Conservation (phyloP, 1,140 invertebrate species). For the Eupeodes corollae region DNA sequence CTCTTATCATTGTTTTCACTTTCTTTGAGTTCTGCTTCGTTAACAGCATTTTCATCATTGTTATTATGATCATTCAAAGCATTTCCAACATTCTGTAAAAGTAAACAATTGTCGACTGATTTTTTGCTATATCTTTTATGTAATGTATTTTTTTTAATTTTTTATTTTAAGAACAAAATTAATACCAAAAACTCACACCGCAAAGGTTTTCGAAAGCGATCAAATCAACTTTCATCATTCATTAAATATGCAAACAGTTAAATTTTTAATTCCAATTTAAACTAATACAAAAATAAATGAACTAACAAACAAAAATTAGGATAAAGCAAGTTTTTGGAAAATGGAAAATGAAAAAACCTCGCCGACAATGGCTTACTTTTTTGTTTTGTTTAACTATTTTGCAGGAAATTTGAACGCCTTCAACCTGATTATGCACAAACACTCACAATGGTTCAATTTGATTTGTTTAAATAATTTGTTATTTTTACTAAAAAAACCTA, state of each 20-base stretch:
- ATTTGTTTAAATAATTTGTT: constrained; percentile 3
- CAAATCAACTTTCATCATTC: not conserved
- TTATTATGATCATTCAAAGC: not conserved
- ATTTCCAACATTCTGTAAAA: constrained; percentile 34
- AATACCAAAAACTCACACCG: not conserved
- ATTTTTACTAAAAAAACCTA: not conserved
- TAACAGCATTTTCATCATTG: not conserved
- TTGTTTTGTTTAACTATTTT: not conserved
- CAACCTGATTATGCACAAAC: too few relatives aligned
- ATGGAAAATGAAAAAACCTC: constrained; percentile 12
- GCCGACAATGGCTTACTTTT: constrained; percentile 37
- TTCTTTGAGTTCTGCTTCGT: constrained; percentile 6
- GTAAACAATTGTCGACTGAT: constrained; percentile 39
- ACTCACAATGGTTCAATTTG: not conserved
- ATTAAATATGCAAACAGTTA: constrained; percentile 1
- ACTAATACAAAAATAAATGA: not conserved
- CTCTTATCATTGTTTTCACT: constrained; percentile 13
- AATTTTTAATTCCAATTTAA: too few relatives aligned
- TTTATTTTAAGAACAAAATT: not conserved
- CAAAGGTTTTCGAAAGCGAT: too few relatives aligned
- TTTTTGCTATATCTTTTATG: constrained; percentile 16
- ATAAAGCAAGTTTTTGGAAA: not conserved
- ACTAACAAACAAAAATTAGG: not conserved
- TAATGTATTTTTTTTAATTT: constrained; percentile 4
- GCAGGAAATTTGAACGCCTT: not conserved